Percentiles rank a stretch among this genome's conserved stretches.
These are phyloP conservation scores for Pantherophis vulpinus DNA, from an alignment of 2,797 vertebrate genomes.

Conservation along the genomic window DNA sequence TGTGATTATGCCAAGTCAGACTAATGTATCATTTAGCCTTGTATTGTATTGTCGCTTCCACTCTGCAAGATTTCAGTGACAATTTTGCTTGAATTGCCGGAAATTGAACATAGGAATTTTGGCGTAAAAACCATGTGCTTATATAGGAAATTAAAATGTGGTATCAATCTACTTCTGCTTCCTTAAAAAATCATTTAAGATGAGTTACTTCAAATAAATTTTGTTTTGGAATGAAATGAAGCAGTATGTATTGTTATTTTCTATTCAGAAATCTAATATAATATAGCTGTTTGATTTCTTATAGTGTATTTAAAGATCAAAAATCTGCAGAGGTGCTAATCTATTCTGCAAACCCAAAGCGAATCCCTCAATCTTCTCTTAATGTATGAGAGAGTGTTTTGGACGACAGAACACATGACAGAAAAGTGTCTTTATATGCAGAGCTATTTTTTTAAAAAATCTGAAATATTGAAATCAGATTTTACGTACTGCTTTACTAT, in stretches of 20 bases:
- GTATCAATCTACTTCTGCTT: not conserved
- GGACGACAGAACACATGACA: not conserved
- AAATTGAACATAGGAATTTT: not conserved
- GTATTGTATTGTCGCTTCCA: not conserved
- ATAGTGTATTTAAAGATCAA: not conserved
- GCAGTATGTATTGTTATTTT: not conserved
- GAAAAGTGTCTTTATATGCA: not conserved
- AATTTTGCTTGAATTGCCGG: not conserved
- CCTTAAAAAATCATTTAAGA: not conserved
- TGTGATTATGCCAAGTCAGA: not conserved
- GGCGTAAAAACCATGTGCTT: not conserved
- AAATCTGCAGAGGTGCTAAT: not conserved
- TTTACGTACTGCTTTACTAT: constrained; percentile 3
- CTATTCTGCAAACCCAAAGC: not conserved
- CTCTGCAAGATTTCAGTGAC: not conserved
- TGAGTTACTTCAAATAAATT: not conserved
- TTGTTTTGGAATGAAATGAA: not conserved
- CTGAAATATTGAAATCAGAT: not conserved
- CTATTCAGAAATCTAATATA: not conserved
- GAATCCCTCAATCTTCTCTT: constrained; percentile 23
- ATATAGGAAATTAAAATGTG: not conserved
- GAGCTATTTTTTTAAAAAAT: not conserved
- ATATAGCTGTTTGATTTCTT: not conserved
- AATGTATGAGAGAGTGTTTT: constrained; percentile 6
- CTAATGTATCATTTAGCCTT: not conserved